Conservation (phyloP, 1,140 invertebrate genomes). For the Trachymyrmex cornetzi region DNA sequence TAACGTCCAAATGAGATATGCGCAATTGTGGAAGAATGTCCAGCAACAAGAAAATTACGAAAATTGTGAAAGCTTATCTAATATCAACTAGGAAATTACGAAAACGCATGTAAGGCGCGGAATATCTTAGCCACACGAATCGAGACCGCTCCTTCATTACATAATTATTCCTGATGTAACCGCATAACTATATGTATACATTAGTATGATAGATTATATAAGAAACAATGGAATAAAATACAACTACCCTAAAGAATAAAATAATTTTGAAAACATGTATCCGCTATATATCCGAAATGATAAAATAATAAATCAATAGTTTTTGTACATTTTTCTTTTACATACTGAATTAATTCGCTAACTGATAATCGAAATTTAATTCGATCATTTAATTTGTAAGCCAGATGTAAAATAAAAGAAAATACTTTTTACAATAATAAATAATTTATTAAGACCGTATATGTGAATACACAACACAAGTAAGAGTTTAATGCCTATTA, state of each 20-base stretch:
- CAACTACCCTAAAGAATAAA: background rate
- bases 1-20: constrained; percentile 40
- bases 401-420: too few relatives aligned
- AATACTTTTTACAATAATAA: background rate
- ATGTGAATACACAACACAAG: too few relatives aligned
- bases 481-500: too few relatives aligned
- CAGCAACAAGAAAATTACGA: constrained; percentile 24
- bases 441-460: too few relatives aligned
- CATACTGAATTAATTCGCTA: background rate
- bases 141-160: constrained; percentile 3
- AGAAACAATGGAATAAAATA: constrained; percentile 5
- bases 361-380: background rate
- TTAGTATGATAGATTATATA: constrained; percentile 12
- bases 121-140: background rate
- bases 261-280: background rate
- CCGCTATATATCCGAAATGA: background rate
- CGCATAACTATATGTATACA: too few relatives aligned
- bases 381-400: background rate
- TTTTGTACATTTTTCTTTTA: background rate
- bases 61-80: constrained; percentile 23
- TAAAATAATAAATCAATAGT: background rate
- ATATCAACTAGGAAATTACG: constrained; percentile 23
- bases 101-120: background rate
- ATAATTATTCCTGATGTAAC: constrained; percentile 38
- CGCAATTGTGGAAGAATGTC: background rate